Evolutionary conservation across 2,888 invertebrate species (phyloP), one percentile per base, ranked within the genome.

Genomic region (Pristionchus arcanus): DNA sequence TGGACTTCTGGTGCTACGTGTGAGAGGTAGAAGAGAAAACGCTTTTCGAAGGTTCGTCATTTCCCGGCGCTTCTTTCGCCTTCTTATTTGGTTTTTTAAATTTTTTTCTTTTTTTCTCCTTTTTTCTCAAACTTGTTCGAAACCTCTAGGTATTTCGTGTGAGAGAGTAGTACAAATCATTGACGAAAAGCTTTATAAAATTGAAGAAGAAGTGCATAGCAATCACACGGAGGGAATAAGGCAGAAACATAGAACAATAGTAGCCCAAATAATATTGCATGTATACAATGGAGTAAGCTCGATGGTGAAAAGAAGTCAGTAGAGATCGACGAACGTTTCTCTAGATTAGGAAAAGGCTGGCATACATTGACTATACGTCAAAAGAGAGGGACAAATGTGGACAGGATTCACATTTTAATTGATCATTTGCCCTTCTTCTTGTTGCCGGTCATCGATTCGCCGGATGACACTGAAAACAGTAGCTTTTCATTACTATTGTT

Each of bases 361-460:
- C 63, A 63, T 63, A 63, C 63, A 63, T 1, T 63, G 63, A n/a
- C 63, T 63, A 63, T 63, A 63, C 63, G 63, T 63, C 63, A 25
- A 21, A 25, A n/a, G n/a, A n/a, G n/a, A n/a, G n/a, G 7, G 3
- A 42, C 3, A 59, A 25, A 21, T 13, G 11, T 68, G 31, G n/a
- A 31, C 15, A 7, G 13, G 31, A 3, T 68, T 34, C 68, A 31
- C 19, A 31, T 68, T 16, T 28, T 28, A 16, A 68, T 42, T 25
- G 74, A 25, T 53, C 28, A 81, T 53, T 81, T 81, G 7, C 49
- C 81, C 49, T 81, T 81, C 49, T 81, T 81, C 81, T 81, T 81
- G 49, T 81, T 81, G n/a, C 49, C 37, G n/a, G 81, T 13, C 49
- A 81, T 81, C 3, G 81, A 81, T 49, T 81, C 81, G 25, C 81